Conservation (phyloP, 2,797 vertebrate genomes). For the Taeniopygia guttata region DNA sequence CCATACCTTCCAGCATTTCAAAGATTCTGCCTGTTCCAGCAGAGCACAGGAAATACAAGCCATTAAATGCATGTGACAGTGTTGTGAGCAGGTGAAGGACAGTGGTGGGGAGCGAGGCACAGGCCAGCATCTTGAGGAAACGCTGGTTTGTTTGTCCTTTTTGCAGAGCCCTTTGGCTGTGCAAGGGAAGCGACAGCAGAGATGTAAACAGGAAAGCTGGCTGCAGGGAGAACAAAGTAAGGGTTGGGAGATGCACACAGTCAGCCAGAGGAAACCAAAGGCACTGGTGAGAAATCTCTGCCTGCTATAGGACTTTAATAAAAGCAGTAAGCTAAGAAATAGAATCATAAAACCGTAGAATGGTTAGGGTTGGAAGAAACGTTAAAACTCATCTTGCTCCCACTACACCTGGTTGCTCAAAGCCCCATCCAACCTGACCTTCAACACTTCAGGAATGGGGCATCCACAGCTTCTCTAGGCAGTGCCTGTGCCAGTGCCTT, state of each 20-base stretch:
- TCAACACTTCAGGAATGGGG: not conserved
- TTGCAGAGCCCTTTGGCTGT: not conserved
- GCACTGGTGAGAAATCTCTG: not conserved
- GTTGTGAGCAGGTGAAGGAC: not conserved
- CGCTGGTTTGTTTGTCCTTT: not conserved
- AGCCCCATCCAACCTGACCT: not conserved
- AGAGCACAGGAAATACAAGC: not conserved
- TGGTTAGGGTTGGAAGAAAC: not conserved
- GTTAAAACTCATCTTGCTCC: not conserved
- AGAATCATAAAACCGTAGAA: not conserved
- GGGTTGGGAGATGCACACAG: not conserved
- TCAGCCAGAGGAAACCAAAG: not conserved
- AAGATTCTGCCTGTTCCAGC: not conserved
- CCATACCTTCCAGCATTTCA: fast-evolving
- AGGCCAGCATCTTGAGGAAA: slow-evolving; percentile 25
- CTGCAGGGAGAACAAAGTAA: not conserved
- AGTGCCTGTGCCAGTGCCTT: not conserved
- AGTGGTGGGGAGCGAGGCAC: not conserved
- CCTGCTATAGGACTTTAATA: not conserved
- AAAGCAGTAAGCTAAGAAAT: not conserved
- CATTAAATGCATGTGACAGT: not conserved
- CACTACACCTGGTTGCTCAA: not conserved
- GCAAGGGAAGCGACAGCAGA: not conserved
- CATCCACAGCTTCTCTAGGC: not conserved
- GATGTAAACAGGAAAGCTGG: slow-evolving; percentile 56